A percentile compares a stretch with the other conserved stretches of the same genome.
Evolutionary conservation across 2,888 invertebrate species (phyloP).

Genomic region (Diogma glabrata): DNA sequence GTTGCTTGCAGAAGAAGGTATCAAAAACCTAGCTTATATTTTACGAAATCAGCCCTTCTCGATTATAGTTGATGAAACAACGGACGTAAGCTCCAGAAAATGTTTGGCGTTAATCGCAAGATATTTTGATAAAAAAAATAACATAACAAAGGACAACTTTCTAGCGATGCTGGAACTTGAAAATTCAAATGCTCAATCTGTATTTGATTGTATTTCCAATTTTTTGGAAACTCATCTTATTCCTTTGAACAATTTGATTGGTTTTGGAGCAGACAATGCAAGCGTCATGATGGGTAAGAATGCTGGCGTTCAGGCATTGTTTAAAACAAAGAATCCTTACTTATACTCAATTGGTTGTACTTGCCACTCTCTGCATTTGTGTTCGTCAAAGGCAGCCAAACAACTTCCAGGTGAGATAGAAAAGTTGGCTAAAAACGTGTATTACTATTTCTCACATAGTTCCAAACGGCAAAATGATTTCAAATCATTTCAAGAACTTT

Average conservation of each 20-base stretch:
- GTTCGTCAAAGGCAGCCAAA: background rate
- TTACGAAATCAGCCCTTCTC: background rate
- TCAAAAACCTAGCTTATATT: background rate
- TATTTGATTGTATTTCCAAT: background rate
- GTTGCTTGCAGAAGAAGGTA: constrained; percentile 5
- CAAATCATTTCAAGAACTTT: constrained; percentile 22
- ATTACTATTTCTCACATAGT: constrained; percentile 23
- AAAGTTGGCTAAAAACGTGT: constrained; percentile 20
- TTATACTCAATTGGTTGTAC: background rate
- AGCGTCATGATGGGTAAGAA: background rate
- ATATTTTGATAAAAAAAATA: constrained; percentile 4
- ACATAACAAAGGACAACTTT: background rate
- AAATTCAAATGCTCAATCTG: constrained; percentile 18
- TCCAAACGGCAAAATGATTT: constrained; percentile 22
- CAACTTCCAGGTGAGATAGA: background rate
- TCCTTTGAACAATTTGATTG: background rate
- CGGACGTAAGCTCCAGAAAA: background rate
- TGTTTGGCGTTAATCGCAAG: background rate
- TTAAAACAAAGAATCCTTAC: background rate
- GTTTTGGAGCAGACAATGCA: background rate
- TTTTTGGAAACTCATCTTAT: background rate
- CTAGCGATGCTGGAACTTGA: constrained; percentile 14
- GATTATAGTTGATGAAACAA: constrained; percentile 7
- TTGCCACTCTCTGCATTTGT: background rate
- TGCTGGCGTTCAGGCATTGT: background rate